Percentiles rank a stretch among this genome's conserved stretches.
These are phyloP conservation scores for Mastomys coucha DNA, from an alignment of 2,113 vertebrate species.

Conservation along the genomic window DNA sequence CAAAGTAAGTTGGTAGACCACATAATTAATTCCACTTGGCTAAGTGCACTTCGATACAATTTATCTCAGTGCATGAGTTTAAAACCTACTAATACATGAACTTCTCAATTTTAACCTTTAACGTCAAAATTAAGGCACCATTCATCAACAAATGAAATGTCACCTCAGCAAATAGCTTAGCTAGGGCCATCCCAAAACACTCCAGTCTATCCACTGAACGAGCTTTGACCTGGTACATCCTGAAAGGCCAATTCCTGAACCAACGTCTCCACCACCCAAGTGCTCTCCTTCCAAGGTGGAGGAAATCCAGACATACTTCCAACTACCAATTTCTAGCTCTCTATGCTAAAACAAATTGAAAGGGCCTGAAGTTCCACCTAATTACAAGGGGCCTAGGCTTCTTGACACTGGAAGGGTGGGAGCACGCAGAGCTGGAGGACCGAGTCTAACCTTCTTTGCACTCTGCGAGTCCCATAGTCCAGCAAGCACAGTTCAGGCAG, in stretches of 20 bases:
- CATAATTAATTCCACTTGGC: constrained; percentile 30
- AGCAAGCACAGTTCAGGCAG: not conserved
- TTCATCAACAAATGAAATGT: constrained; percentile 43
- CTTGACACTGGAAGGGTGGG: not conserved
- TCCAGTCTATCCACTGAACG: not conserved
- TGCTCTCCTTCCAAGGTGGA: not conserved
- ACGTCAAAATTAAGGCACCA: constrained; percentile 34
- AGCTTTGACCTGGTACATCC: not conserved
- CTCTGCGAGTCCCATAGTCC: not conserved
- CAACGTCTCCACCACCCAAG: constrained; percentile 11
- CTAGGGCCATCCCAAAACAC: constrained; percentile 28
- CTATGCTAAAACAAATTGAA: not conserved
- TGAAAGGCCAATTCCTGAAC: not conserved
- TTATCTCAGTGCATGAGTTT: not conserved
- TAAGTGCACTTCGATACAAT: not conserved
- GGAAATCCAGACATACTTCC: not conserved
- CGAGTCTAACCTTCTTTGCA: not conserved
- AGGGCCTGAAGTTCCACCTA: not conserved
- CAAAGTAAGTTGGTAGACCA: not conserved
- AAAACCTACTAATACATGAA: not conserved
- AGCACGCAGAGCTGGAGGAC: not conserved
- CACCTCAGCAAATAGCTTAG: constrained; percentile 43
- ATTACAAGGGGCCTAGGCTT: not conserved
- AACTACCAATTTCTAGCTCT: constrained; percentile 12
- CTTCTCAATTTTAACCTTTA: constrained; percentile 22